Percentiles rank a stretch among this genome's conserved stretches.
phyloP scores from a whole-genome alignment of 2,797 vertebrate genomes.

The Phataginus tetradactyla region DNA sequence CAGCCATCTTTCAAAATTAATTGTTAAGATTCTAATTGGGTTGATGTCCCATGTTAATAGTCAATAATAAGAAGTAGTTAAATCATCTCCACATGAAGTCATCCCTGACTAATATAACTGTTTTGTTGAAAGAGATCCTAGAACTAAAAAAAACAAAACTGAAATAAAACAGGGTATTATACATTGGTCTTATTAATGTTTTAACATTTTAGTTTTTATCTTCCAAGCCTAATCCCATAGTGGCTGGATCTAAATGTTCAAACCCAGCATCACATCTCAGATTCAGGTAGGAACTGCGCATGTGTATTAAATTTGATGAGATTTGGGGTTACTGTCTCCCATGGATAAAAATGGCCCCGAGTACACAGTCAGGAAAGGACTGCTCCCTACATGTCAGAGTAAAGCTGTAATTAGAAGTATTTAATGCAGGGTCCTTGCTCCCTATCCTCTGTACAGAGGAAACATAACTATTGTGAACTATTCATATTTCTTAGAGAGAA shows the following conservation, averaged over 20 bases:
- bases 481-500: slow-evolving; percentile 32
- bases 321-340: neutral
- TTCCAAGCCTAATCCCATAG: neutral
- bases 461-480: neutral
- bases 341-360: neutral
- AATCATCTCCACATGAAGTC: neutral
- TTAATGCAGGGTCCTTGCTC: neutral
- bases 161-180: neutral
- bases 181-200: neutral
- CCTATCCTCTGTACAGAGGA: neutral
- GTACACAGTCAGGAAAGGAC: neutral
- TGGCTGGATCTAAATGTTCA: neutral
- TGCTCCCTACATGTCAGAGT: neutral
- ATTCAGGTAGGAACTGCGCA: neutral
- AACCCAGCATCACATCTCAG: neutral
- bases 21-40: neutral
- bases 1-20: neutral
- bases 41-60: neutral
- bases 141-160: neutral
- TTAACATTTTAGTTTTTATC: neutral
- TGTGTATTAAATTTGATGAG: neutral
- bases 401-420: neutral
- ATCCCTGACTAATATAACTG: neutral
- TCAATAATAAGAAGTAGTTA: neutral
- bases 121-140: neutral